A percentile compares a stretch with the other conserved stretches of the same genome.
Evolutionary conservation across 37 sponge, comb jelly and placozoan species (phyloP).

Genomic region (Petrosia ficiformis): DNA sequence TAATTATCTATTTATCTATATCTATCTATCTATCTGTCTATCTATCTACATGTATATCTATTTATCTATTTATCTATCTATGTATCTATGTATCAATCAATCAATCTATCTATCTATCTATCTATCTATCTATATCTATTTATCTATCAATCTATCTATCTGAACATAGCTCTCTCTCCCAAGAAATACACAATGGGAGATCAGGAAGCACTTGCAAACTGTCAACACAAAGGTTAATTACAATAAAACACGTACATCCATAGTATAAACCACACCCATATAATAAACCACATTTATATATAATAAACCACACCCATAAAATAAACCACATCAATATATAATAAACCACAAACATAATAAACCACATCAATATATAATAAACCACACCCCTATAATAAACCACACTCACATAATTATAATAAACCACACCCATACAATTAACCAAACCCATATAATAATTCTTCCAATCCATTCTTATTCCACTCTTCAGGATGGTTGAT

Average conservation of each 20-base stretch:
- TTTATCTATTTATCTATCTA: background rate
- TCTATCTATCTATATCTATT: background rate
- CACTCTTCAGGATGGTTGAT: constrained; percentile 67
- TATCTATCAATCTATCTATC: background rate
- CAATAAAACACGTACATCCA: too few relatives aligned
- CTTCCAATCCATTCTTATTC: background rate
- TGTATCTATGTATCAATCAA: background rate
- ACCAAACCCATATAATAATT: background rate
- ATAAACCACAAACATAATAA: too few relatives aligned
- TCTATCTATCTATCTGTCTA: constrained; percentile 40
- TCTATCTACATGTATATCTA: background rate
- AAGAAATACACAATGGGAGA: constrained; percentile 54
- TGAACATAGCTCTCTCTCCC: constrained; percentile 48
- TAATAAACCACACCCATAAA: too few relatives aligned
- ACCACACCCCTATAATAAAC: too few relatives aligned
- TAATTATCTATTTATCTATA: background rate
- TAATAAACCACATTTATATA: too few relatives aligned
- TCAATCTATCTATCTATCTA: background rate
- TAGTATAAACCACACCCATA: too few relatives aligned
- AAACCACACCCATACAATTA: too few relatives aligned
- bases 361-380: too few relatives aligned
- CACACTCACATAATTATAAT: too few relatives aligned
- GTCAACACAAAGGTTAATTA: constrained; percentile 39
- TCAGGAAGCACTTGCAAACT: constrained; percentile 18
- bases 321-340: too few relatives aligned